Percentiles rank a stretch among this genome's conserved stretches.
These are phyloP conservation scores for Platygyra sinensis DNA, from an alignment of 64 coral and sea anemone species.

Conservation along the genomic window DNA sequence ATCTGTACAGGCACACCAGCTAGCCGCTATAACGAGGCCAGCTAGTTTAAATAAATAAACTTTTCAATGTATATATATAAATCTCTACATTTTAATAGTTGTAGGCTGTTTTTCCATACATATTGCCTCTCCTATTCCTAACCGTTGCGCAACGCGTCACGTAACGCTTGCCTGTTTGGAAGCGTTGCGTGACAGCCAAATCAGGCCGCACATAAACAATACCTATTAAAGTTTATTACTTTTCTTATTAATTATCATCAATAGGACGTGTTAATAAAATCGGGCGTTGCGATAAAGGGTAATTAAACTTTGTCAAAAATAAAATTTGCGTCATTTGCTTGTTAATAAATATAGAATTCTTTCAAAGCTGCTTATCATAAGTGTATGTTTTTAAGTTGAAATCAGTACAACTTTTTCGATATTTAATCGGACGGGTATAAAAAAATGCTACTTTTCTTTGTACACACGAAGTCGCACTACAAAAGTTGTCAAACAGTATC, in stretches of 20 bases:
- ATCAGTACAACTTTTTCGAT: constrained; percentile 37
- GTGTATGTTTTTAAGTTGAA: constrained; percentile 13
- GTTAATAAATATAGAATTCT: constrained; percentile 41
- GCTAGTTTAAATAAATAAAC: constrained; percentile 54
- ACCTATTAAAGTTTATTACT: background rate
- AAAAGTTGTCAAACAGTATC: no score
- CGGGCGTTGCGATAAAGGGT: background rate
- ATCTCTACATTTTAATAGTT: constrained; percentile 25
- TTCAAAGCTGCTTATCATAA: background rate
- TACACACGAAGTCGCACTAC: background rate
- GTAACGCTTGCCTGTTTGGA: background rate
- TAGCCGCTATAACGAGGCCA: background rate
- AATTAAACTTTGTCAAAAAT: background rate
- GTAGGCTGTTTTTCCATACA: background rate
- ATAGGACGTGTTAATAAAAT: background rate
- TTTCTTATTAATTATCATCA: background rate
- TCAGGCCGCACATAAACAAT: background rate
- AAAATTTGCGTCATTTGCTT: background rate
- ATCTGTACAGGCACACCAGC: constrained; percentile 33
- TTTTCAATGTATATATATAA: constrained; percentile 25
- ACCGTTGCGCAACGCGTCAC: background rate
- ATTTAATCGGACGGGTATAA: background rate
- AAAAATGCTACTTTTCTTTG: background rate
- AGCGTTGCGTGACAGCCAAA: background rate
- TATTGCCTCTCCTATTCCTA: background rate